Evolutionary conservation across 2,797 vertebrate species (phyloP), one percentile per base, ranked within the genome.

Genomic region (Xyrichtys novacula): DNA sequence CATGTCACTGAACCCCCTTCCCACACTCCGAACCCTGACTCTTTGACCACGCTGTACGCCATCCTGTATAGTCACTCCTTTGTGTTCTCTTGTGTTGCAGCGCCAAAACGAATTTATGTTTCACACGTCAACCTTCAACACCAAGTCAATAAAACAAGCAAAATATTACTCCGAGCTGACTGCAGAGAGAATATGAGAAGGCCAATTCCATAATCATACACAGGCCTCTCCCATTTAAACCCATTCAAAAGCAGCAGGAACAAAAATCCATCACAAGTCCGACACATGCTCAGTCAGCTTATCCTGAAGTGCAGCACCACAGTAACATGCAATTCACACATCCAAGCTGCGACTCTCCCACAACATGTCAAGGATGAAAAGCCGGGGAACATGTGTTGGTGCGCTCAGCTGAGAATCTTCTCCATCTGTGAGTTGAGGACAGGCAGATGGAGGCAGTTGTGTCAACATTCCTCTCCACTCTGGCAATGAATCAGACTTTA

Each of bases 1-100:
- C 72, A 90, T 88, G 92, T 91, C 90, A 90, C 68, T 58, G 86
- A 88, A 72, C 72, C 86, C 81, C 72, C 66, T 78, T 79, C 84
- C 71, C 74, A 75, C 77, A 78, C 65, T 70, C 58, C 71, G 75
- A 68, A 71, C 74, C 42, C 53, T 69, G 64, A 74, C 63, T 79
- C 42, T 84, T 63, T 68, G 57, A 83, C 77, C 76, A 84, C 38
- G 62, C 74, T 71, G 78, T 63, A 57, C 69, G 56, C 68, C 73
- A 68, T 75, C 62, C 71, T 39, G 36, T 62, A 85, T 60, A 80
- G 71, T 79, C 38, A 4, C 59, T 65, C 42, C 77, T 83, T 86
- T 81, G 70, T 85, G 32, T 76, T 67, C 16, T 65, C 55, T 64
- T 53, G 50, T 64, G 43, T 34, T 54, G 31, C 47, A 23, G 60